Base-by-base conservation (phyloP, 2,888 invertebrate genomes). In the Eledona agricola region DNA sequence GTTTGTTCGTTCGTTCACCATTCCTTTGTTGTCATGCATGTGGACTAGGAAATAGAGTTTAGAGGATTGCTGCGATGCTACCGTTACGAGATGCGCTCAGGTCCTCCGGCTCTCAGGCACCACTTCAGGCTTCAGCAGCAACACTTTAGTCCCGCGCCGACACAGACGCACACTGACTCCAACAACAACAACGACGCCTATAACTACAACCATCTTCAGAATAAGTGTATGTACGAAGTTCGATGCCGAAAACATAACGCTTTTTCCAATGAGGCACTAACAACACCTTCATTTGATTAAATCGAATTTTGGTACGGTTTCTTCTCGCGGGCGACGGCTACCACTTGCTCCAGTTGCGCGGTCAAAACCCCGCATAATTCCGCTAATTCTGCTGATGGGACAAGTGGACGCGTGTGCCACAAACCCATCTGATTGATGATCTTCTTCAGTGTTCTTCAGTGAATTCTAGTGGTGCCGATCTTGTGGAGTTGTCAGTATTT, bases 11-110 rank as follows among this genome's bases (percentile, higher is more conserved):
- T n/a, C n/a, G n/a, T n/a, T n/a, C n/a, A n/a, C 31, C 43, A 59
- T 59, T 52, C 42, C 31, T 42, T 46, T 55, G 31, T 37, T 43
- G 26, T 37, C 56, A 35, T 65, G 62, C 59, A 60, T 64, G 60
- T 57, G 59, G 62, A 59, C 58, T 60, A 59, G 46, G 57, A 43
- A 55, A 47, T 63, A 59, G n/a, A n/a, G 51, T 45, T 55, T 60
- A 57, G 55, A 53, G 54, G 55, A 50, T 49, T 56, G 46, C 46
- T 31, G 60, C 58, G 51, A 63, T 71, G 71, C 69, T 66, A 69
- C 66, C 66, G 63, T 58, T 64, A 64, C 72, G 74, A 70, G 64
- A 74, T 74, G 74, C 73, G 73, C 63, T 71, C 73, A 66, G 73
- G 73, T 67, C 72, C 72, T 67, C 71, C 71, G 65, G 62, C 67